A percentile compares a stretch with the other conserved stretches of the same genome.
Conservation (phyloP, 2,888 invertebrate species). For the Caenorhabditis afra region DNA sequence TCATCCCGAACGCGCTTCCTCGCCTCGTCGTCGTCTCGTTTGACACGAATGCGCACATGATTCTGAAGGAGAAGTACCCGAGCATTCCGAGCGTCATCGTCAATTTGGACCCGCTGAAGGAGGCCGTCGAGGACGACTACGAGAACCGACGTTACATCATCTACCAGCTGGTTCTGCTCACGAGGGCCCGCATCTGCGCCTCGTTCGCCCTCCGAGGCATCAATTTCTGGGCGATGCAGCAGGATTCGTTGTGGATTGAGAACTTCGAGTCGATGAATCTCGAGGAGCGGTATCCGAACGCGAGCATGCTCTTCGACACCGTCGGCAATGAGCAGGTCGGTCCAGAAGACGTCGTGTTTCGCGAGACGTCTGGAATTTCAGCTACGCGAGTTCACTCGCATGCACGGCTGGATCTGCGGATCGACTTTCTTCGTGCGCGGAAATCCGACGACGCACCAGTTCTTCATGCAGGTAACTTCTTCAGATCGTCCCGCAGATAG, state of each 20-base stretch:
- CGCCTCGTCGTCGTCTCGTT: constrained; percentile 59
- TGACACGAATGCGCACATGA: constrained; percentile 56
- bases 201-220: constrained; percentile 58
- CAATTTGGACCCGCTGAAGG: constrained; percentile 58
- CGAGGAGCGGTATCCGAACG: constrained; percentile 59
- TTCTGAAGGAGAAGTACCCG: constrained; percentile 49
- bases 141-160: constrained; percentile 66
- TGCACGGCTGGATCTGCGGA: constrained; percentile 72
- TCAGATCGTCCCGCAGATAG: neutral
- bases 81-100: constrained; percentile 60
- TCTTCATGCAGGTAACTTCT: constrained; percentile 56
- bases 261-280: constrained; percentile 64
- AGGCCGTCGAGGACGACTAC: constrained; percentile 31
- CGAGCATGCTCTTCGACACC: constrained; percentile 63
- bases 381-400: constrained; percentile 60
- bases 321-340: constrained; percentile 68
- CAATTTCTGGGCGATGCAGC: constrained; percentile 71
- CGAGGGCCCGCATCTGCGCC: constrained; percentile 59
- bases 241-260: constrained; percentile 68
- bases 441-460: constrained; percentile 56
- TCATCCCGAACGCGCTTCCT: constrained; percentile 56
- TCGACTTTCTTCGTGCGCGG: constrained; percentile 68
- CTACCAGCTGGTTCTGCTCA: constrained; percentile 65
- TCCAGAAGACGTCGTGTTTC: neutral
- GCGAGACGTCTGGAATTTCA: constrained; percentile 4